Conservation (phyloP, 92 coral and sea anemone genomes). For the Micromussa lordhowensis region DNA sequence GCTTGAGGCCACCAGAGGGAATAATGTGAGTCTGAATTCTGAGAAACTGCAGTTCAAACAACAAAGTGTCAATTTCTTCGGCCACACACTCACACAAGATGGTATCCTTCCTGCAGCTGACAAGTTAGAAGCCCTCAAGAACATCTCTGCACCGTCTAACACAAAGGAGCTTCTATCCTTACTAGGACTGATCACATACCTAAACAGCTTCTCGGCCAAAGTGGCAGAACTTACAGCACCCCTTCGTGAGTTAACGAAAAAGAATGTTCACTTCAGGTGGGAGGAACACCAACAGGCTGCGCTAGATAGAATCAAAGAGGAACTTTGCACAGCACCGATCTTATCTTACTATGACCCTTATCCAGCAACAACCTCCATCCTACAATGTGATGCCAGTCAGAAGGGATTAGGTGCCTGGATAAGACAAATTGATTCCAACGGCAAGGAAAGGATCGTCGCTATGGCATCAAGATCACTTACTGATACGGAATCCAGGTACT, state of each 20-base stretch:
- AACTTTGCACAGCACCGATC: conserved; percentile 35
- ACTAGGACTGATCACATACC: conserved; percentile 44
- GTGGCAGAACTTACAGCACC: conserved; percentile 63
- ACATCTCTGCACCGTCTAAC: conserved; percentile 58
- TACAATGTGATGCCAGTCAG: conserved; percentile 60
- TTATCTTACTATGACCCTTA: conserved; percentile 64
- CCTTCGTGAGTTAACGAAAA: conserved; percentile 66
- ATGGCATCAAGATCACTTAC: conserved; percentile 25
- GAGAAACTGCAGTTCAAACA: conserved; percentile 72
- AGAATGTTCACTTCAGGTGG: conserved; percentile 71
- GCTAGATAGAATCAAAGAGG: conserved; percentile 62
- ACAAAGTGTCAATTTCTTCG: conserved; percentile 52
- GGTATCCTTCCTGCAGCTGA: conserved; percentile 69
- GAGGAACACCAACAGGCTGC: conserved; percentile 59
- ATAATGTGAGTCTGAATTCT: conserved; percentile 72
- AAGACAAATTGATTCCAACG: conserved; percentile 27
- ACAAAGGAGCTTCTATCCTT: conserved; percentile 63
- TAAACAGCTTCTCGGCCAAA: conserved; percentile 61
- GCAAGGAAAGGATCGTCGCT: conserved; percentile 34
- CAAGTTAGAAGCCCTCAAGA: conserved; percentile 61
- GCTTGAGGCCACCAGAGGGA: conserved; percentile 50
- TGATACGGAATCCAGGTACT: conserved; percentile 35
- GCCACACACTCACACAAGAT: conserved; percentile 55
- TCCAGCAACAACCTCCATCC: conserved; percentile 53
- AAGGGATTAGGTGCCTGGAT: conserved; percentile 52